Evolutionary conservation across 2,888 invertebrate species (phyloP).

Genomic region (Meteorus colon): DNA sequence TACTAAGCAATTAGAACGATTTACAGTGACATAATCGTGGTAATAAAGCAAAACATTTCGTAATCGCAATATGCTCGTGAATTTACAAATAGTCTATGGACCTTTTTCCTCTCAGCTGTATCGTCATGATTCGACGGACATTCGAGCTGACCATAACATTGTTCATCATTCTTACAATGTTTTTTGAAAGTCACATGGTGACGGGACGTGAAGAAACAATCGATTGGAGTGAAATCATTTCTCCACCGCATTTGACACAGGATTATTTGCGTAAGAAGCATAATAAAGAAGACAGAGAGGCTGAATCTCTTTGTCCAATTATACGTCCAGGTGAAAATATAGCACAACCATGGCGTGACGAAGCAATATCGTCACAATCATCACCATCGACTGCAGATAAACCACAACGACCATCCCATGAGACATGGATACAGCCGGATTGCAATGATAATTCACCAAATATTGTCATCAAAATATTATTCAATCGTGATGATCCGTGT

Average conservation of each 20-base stretch:
- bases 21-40: constrained; percentile 8
- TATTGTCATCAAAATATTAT: constrained; percentile 36
- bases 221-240: background rate
- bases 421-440: background rate
- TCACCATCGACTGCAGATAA: background rate
- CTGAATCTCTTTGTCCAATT: constrained; percentile 24
- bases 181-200: background rate
- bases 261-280: background rate
- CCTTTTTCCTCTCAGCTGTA: constrained; percentile 8
- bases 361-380: background rate
- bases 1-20: background rate
- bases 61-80: too few species aligned
- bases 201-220: background rate
- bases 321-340: constrained; percentile 11
- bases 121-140: background rate
- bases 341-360: constrained; percentile 33
- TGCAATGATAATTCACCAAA: constrained; percentile 22
- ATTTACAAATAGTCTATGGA: background rate
- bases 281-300: background rate
- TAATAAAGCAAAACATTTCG: background rate
- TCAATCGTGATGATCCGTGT: constrained; percentile 29
- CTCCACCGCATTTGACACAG: background rate
- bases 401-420: background rate
- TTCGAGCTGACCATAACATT: background rate
- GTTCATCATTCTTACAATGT: background rate